Percentiles rank a stretch among this genome's conserved stretches.
These are phyloP conservation scores for Drosophila mojavensis DNA, from an alignment of 1,140 invertebrate species.

Conservation along the genomic window DNA sequence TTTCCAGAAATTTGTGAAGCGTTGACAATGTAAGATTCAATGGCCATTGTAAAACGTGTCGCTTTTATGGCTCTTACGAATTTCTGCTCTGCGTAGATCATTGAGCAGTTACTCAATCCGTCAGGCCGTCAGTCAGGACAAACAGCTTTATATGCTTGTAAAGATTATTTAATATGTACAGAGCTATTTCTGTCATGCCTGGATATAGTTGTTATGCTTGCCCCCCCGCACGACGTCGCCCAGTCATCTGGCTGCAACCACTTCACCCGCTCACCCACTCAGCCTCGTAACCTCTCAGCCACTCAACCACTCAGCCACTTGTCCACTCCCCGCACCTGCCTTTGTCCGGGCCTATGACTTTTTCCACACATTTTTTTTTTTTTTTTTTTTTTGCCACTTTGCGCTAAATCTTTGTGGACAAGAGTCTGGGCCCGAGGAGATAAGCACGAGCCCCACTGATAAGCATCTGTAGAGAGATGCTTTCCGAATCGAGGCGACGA, in stretches of 20 bases:
- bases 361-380: constrained; percentile 3
- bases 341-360: neutral
- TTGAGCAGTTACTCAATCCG: neutral
- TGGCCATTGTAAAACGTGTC: neutral
- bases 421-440: constrained; percentile 29
- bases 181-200: constrained; percentile 59
- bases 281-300: neutral
- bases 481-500: neutral
- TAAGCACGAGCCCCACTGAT: constrained; percentile 38
- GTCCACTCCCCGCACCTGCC: neutral
- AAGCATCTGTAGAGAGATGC: constrained; percentile 27
- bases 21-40: no score
- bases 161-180: constrained; percentile 24
- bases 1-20: no score
- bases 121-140: neutral
- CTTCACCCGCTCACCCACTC: neutral
- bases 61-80: neutral
- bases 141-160: neutral
- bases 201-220: constrained; percentile 46
- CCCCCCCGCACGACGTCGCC: neutral
- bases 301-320: neutral
- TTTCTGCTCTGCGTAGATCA: neutral
- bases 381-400: constrained; percentile 2
- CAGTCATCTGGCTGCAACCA: neutral
- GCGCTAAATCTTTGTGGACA: constrained; percentile 26